phyloP scores from a whole-genome alignment of 2,113 vertebrate genomes.

The Martes martes region DNA sequence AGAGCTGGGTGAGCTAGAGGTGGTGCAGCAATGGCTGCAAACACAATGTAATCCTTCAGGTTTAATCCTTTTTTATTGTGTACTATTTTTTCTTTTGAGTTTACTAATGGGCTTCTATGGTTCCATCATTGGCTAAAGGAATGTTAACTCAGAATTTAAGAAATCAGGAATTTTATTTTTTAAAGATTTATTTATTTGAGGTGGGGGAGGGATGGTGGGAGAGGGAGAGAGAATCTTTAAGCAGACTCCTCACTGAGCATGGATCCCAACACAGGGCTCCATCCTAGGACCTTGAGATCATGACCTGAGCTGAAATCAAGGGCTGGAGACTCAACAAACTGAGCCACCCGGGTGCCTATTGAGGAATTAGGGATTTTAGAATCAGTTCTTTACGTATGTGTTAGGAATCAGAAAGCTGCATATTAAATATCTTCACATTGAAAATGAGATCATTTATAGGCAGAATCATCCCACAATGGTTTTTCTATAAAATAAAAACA shows the following conservation, averaged over 20 bases:
- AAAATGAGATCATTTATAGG: slow-evolving; percentile 9
- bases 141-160: slow-evolving; percentile 34
- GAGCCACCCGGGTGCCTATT: neutral
- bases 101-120: neutral
- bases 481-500: slow-evolving; percentile 40
- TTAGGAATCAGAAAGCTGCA: slow-evolving; percentile 1
- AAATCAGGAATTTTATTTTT: slow-evolving; percentile 24
- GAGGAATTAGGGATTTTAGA: slow-evolving; percentile 32
- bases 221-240: neutral
- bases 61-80: slow-evolving; percentile 8
- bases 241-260: neutral
- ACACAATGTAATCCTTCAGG: neutral
- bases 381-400: neutral
- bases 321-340: neutral
- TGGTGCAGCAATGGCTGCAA: neutral
- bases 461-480: neutral
- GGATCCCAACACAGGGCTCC: neutral
- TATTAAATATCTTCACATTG: slow-evolving; percentile 35
- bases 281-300: neutral
- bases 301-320: neutral
- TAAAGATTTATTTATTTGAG: neutral
- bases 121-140: neutral
- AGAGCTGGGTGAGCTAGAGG: neutral
- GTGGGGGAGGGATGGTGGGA: neutral
- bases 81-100: neutral